These are phyloP conservation scores for Chaetura pelagica DNA, from an alignment of 2,113 vertebrate genomes.

Conservation along the genomic window DNA sequence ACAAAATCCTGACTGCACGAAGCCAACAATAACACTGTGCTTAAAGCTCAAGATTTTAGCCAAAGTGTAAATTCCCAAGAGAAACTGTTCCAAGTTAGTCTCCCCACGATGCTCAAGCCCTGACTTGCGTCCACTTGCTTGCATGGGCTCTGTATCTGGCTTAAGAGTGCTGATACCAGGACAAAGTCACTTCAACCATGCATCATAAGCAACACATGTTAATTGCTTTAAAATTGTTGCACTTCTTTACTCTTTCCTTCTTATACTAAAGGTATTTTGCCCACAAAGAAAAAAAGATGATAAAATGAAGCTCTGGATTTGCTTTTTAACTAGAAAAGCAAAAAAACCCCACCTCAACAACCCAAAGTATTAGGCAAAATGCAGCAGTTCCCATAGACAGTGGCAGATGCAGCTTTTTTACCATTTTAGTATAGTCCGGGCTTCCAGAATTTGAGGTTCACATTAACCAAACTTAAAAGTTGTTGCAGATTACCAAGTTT, in stretches of 20 bases:
- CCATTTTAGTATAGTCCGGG: neutral
- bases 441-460: neutral
- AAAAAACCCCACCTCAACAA: neutral
- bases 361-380: neutral
- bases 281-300: neutral
- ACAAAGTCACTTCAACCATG: neutral
- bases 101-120: neutral
- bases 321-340: neutral
- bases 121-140: neutral
- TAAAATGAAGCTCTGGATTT: neutral
- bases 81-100: neutral
- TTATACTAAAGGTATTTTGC: neutral
- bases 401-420: neutral
- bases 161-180: neutral
- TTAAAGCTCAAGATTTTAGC: neutral
- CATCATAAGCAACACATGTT: neutral
- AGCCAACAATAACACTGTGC: neutral
- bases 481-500: neutral
- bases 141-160: neutral
- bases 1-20: neutral
- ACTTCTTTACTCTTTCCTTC: neutral
- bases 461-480: slow-evolving; percentile 16
- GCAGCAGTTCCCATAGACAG: neutral
- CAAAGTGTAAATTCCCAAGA: neutral
- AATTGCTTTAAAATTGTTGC: neutral